These are phyloP conservation scores for Gastracanthus pulcherrimus DNA, from an alignment of 2,888 invertebrate genomes.

Conservation along the genomic window DNA sequence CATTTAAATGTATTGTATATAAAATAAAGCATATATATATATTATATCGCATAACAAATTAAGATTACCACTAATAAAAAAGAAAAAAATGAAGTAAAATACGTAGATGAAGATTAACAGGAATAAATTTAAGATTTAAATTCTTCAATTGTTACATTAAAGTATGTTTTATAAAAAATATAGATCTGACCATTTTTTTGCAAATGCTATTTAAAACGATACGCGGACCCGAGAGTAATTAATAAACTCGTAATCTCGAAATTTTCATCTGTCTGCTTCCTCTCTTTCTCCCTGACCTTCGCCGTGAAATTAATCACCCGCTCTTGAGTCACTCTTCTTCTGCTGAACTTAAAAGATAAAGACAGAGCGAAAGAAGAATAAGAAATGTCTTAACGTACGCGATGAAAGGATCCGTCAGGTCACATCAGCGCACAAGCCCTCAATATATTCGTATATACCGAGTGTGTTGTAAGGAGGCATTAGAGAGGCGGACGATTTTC, in stretches of 20 bases:
- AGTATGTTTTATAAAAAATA: too few species aligned
- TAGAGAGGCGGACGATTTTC: not conserved
- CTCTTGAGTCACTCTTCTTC: not conserved
- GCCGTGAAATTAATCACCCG: conserved; percentile 22
- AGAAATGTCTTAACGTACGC: not conserved
- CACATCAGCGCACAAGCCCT: not conserved
- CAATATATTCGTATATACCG: not conserved
- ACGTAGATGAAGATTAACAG: too few species aligned
- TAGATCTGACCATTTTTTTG: too few species aligned
- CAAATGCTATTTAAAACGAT: not conserved
- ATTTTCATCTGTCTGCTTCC: not conserved
- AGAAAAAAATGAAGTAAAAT: too few species aligned
- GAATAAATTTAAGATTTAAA: too few species aligned
- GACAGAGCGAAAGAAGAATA: not conserved
- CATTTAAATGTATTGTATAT: too few species aligned
- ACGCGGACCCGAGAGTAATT: not conserved
- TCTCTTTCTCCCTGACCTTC: not conserved
- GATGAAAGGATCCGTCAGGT: conserved; percentile 31
- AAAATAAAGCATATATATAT: too few species aligned
- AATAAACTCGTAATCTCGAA: conserved; percentile 3
- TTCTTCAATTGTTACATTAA: too few species aligned
- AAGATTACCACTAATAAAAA: too few species aligned
- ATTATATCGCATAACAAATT: too few species aligned
- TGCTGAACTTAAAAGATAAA: not conserved
- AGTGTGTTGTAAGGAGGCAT: not conserved